Evolutionary conservation across 1,140 invertebrate species (phyloP).

Genomic region (Hyphantria cunea): DNA sequence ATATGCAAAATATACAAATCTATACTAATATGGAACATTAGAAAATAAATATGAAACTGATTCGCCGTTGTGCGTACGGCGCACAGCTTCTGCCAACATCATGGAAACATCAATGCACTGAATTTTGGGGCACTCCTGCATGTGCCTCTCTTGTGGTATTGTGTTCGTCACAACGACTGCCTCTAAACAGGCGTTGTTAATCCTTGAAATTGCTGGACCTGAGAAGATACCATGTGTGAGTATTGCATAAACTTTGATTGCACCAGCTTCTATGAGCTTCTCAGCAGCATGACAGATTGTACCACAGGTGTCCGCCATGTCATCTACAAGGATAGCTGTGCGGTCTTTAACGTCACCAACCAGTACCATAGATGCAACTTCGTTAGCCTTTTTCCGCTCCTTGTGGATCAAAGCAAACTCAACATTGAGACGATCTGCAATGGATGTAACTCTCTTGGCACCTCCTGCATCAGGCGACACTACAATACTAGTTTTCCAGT

Average conservation of each 20-base stretch:
- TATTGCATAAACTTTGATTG: slow-evolving; percentile 97
- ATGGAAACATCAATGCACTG: slow-evolving; percentile 99
- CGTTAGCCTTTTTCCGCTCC: slow-evolving; percentile 98
- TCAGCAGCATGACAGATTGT: slow-evolving; percentile 99
- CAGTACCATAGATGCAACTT: slow-evolving; percentile 99
- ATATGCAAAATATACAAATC: slow-evolving; percentile 33
- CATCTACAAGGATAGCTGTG: slow-evolving; percentile 98
- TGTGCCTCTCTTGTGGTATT: slow-evolving; percentile 98
- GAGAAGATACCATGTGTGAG: slow-evolving; percentile 99
- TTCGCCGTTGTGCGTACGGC: slow-evolving; percentile 98
- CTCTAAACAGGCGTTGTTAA: slow-evolving; percentile 98
- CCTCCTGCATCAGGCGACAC: slow-evolving; percentile 99
- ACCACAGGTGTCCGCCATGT: slow-evolving; percentile 99
- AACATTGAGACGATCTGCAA: slow-evolving; percentile 96
- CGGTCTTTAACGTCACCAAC: slow-evolving; percentile 99
- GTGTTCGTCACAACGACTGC: slow-evolving; percentile 99
- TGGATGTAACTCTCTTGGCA: slow-evolving; percentile 89
- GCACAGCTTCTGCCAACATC: slow-evolving; percentile 98
- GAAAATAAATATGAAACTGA: slow-evolving; percentile 97
- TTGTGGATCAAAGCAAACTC: slow-evolving; percentile 99
- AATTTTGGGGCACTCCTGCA: slow-evolving; percentile 97
- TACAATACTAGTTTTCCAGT: slow-evolving; percentile 99
- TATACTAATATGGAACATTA: slow-evolving; percentile 93
- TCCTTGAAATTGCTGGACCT: slow-evolving; percentile 97
- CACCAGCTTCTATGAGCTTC: slow-evolving; percentile 97